Conservation (phyloP, 2,888 invertebrate species). For the Notocelia uddmanniana region DNA sequence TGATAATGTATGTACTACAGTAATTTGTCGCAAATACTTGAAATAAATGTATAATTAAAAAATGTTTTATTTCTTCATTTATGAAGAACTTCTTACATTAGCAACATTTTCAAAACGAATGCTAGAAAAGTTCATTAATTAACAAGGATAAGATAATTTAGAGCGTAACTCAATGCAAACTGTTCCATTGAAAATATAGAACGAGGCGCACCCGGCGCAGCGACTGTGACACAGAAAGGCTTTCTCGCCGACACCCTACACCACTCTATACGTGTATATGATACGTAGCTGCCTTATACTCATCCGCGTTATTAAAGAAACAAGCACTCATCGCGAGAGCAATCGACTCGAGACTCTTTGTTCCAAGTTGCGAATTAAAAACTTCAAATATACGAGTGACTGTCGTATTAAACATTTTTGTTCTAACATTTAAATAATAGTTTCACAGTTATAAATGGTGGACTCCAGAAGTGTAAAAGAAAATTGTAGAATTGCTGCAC, state of each 20-base stretch:
- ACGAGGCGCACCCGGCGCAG: conserved; percentile 65
- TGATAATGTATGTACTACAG: conserved; percentile 71
- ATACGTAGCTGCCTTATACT: conserved; percentile 51
- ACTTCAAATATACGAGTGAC: conserved; percentile 21
- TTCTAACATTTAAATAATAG: conserved; percentile 4
- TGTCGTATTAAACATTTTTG: not conserved
- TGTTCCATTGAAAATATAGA: conserved; percentile 77
- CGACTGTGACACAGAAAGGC: conserved; percentile 76
- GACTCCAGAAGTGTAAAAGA: conserved; percentile 13
- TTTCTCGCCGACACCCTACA: conserved; percentile 64
- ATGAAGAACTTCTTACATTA: not conserved
- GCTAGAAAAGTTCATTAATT: conserved; percentile 14
- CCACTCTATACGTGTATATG: conserved; percentile 51
- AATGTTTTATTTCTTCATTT: conserved; percentile 2
- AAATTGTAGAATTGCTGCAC: conserved; percentile 10
- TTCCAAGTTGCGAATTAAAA: conserved; percentile 39
- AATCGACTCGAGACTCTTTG: conserved; percentile 50
- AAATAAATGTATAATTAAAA: conserved; percentile 75
- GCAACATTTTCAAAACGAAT: too few relatives aligned
- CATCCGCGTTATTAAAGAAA: conserved; percentile 68
- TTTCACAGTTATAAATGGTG: not conserved
- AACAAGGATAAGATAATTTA: conserved; percentile 18
- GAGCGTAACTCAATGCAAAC: conserved; percentile 57
- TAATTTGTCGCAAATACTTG: conserved; percentile 81
- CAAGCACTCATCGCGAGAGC: conserved; percentile 46